Percentiles rank a stretch among this genome's conserved stretches.
Evolutionary conservation across 2,888 invertebrate species (phyloP).

Genomic region (Pogonocherus hispidulus): DNA sequence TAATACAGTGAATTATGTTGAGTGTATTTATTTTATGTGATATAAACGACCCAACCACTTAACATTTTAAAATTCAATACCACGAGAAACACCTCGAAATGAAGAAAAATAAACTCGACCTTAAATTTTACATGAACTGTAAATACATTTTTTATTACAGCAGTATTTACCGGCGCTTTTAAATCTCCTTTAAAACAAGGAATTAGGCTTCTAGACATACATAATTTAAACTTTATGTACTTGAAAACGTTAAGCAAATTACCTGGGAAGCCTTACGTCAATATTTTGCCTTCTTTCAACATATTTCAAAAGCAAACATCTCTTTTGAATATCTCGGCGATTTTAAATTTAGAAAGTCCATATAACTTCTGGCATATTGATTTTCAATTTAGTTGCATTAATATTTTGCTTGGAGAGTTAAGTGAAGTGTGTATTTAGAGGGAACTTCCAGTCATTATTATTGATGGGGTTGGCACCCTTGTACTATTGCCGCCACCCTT

Average conservation of each 20-base stretch:
- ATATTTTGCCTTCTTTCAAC: slow-evolving; percentile 38
- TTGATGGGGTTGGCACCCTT: slow-evolving; percentile 66
- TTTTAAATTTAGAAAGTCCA: slow-evolving; percentile 21
- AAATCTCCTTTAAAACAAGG: neutral
- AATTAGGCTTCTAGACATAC: neutral
- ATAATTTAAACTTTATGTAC: slow-evolving; percentile 2
- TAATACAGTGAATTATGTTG: neutral
- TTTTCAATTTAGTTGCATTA: slow-evolving; percentile 67
- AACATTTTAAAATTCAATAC: neutral
- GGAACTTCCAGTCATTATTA: slow-evolving; percentile 66
- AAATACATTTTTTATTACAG: neutral
- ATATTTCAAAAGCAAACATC: slow-evolving; percentile 44
- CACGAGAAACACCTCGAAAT: neutral
- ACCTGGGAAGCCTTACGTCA: slow-evolving; percentile 44
- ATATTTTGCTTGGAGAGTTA: slow-evolving; percentile 66
- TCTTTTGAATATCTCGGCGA: slow-evolving; percentile 21
- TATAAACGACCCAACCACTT: slow-evolving; percentile 1
- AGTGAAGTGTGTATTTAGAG: slow-evolving; percentile 66
- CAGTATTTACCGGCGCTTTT: neutral
- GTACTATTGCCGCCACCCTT: slow-evolving; percentile 51
- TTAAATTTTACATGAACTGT: slow-evolving; percentile 9
- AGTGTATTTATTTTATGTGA: slow-evolving; percentile 1
- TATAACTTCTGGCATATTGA: slow-evolving; percentile 58
- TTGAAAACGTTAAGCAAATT: slow-evolving; percentile 43
- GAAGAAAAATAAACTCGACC: slow-evolving; percentile 3